Percentiles rank a stretch among this genome's conserved stretches.
phyloP scores from a whole-genome alignment of 2,888 invertebrate species.

The Pachymerium ferrugineum region DNA sequence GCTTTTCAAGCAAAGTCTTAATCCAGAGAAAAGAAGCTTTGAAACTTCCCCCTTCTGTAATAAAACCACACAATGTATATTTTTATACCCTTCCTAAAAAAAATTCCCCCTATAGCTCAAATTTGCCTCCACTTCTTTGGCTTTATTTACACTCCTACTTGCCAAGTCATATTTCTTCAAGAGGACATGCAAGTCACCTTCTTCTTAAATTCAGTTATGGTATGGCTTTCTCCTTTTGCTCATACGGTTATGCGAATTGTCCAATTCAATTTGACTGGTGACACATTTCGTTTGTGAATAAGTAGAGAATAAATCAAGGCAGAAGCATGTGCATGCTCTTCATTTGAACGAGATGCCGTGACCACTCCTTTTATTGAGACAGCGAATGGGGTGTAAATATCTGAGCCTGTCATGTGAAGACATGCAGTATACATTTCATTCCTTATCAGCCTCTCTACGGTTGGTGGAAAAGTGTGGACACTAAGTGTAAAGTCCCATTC shows the following conservation, averaged over 20 bases:
- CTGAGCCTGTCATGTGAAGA: slow-evolving; percentile 7
- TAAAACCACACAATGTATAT: too few species aligned
- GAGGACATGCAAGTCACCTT: not conserved
- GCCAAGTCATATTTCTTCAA: slow-evolving; percentile 13
- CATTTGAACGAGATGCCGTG: not conserved
- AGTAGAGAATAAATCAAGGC: slow-evolving; percentile 1
- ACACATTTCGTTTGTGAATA: slow-evolving; percentile 13
- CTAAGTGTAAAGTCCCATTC: slow-evolving; percentile 8
- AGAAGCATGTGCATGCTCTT: slow-evolving; percentile 13
- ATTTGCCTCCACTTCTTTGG: not conserved
- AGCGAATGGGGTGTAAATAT: slow-evolving; percentile 3
- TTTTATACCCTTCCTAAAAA: too few species aligned
- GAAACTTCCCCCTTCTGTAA: too few species aligned
- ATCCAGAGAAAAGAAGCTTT: too few species aligned
- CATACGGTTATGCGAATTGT: not conserved
- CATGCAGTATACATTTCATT: slow-evolving; percentile 6
- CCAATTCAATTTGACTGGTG: slow-evolving; percentile 8
- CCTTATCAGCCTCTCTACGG: not conserved
- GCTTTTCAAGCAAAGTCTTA: too few species aligned
- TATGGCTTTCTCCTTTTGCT: not conserved
- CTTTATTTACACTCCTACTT: not conserved
- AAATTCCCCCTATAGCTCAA: too few species aligned
- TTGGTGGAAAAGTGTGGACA: not conserved
- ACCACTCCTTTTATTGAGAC: slow-evolving; percentile 13
- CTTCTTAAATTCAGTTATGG: not conserved